These are phyloP conservation scores for Colinus virginianus DNA, from an alignment of 2,113 vertebrate species.

Conservation along the genomic window DNA sequence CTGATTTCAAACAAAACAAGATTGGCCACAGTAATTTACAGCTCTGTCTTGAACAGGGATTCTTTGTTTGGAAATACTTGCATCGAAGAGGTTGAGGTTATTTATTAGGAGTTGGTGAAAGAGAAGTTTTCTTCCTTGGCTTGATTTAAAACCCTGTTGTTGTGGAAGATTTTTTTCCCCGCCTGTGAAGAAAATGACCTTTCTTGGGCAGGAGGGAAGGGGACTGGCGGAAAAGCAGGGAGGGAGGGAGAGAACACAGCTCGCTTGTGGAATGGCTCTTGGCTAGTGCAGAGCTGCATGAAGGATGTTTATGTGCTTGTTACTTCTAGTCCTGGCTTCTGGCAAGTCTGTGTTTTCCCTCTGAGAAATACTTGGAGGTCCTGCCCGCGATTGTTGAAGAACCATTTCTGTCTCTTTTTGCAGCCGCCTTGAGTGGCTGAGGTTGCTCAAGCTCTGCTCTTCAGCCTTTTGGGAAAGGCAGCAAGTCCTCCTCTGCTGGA, in stretches of 20 bases:
- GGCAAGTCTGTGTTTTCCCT: constrained; percentile 41
- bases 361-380: constrained; percentile 45
- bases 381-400: neutral
- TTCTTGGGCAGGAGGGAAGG: constrained; percentile 61
- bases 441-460: neutral
- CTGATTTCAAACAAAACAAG: neutral
- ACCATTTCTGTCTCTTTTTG: constrained; percentile 1
- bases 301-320: constrained; percentile 57
- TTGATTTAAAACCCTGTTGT: constrained; percentile 38
- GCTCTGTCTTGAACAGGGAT: neutral
- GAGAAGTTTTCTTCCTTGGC: constrained; percentile 18
- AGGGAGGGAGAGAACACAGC: neutral
- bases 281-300: neutral
- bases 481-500: too few relatives aligned
- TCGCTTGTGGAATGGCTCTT: constrained; percentile 36
- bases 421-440: neutral
- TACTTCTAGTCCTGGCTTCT: constrained; percentile 29
- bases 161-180: neutral
- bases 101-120: constrained; percentile 50
- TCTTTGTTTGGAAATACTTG: constrained; percentile 41
- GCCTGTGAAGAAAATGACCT: constrained; percentile 61
- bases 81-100: constrained; percentile 27
- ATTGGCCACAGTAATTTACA: neutral
- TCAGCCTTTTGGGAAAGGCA: neutral
- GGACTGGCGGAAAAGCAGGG: neutral